Evolutionary conservation across 2,888 invertebrate species (phyloP), one percentile per base, ranked within the genome.

Genomic region (Cosmopolites sordidus): DNA sequence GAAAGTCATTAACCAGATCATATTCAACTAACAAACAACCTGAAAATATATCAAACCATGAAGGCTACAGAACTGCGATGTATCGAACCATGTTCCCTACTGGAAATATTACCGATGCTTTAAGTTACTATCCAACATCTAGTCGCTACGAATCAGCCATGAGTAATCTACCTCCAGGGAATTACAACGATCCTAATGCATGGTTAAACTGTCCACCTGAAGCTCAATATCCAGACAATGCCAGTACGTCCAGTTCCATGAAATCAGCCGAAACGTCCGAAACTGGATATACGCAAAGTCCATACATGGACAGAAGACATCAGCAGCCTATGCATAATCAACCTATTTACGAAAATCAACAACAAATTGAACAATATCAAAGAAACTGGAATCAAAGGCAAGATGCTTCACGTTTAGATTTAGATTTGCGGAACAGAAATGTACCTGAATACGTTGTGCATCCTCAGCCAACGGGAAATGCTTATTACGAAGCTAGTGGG

Each of bases 41-140:
- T n/a, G 83, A 84, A 58, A 76, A 78, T 16, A 66, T 82, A 68
- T 68, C 81, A 66, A 79, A 83, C 58, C 76, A 85, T 64, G 85
- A 86, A 47, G 77, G 76, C 12, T 84, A 83, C 66, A 86, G 85
- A 73, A 75, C 76, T 37, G 78, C 80, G 1, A 78, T 81, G 72
- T 82, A 84, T 65, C 78, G 86, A 50, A 77, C 82, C 27, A 84
- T 82, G 75, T 87, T 85, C 65, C 86, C 87, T 37, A 80, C 84
- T 1, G 83, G 86, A 2, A 83, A 80, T 68, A 79, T 91, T 16
- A 90, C 88, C 0, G 90, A 91, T 69, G 87, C 89, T 11, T 74
- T 91, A 5, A 86, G 87, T 0, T 91, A 89, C 64, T 91, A 91
- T 71, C 90, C 90, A 1, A 86, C 86, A 1, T 85, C 83, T 29